phyloP scores from a whole-genome alignment of 2,113 vertebrate genomes.

The Rousettus leschenaultii region DNA sequence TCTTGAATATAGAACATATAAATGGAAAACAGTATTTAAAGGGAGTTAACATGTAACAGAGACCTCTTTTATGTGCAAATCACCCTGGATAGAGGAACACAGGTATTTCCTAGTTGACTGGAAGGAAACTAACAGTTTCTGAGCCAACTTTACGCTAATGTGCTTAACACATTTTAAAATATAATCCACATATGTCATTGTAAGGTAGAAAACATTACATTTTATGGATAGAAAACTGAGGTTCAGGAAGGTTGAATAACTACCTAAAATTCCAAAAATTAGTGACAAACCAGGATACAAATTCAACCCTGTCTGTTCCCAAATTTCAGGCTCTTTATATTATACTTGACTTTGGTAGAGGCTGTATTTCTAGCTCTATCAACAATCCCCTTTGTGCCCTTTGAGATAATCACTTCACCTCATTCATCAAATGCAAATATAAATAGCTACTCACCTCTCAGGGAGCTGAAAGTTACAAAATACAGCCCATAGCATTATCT shows the following conservation, averaged over 20 bases:
- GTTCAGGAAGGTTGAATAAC: not conserved
- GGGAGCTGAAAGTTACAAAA: not conserved
- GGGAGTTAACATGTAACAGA: not conserved
- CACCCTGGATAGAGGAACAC: not conserved
- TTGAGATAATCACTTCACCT: not conserved
- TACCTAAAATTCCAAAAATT: conserved; percentile 15
- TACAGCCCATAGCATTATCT: not conserved
- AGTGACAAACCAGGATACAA: not conserved
- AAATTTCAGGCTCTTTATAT: not conserved
- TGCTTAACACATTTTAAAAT: not conserved
- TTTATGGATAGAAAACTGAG: not conserved
- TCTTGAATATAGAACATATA: not conserved
- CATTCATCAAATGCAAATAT: conserved; percentile 32
- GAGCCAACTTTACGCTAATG: not conserved
- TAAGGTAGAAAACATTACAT: not conserved
- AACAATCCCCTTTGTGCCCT: not conserved
- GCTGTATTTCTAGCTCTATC: not conserved
- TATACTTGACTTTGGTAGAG: not conserved
- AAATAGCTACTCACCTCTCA: conserved; percentile 17
- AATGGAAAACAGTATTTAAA: not conserved
- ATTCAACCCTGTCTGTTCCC: not conserved
- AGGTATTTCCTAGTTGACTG: not conserved
- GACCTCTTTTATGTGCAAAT: not conserved
- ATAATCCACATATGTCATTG: not conserved
- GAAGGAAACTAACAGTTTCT: conserved; percentile 1